These are phyloP conservation scores for Nibea albiflora DNA, from an alignment of 2,113 vertebrate species.

Conservation along the genomic window DNA sequence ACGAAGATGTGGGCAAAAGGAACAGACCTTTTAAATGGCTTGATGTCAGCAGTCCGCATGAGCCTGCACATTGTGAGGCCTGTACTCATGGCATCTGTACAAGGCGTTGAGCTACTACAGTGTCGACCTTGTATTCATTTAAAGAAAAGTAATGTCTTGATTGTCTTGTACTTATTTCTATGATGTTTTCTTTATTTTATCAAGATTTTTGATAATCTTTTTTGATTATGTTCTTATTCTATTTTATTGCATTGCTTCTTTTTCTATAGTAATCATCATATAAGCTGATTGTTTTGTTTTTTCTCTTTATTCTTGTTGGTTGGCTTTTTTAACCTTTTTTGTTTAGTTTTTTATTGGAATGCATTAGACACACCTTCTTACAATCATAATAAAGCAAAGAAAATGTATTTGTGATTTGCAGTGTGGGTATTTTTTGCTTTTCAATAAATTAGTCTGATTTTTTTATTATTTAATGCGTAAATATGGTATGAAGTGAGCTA, in stretches of 20 bases:
- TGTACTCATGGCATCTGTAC: constrained; percentile 79
- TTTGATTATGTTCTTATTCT: not conserved
- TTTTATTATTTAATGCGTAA: not conserved
- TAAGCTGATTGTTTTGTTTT: not conserved
- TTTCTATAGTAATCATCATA: no score
- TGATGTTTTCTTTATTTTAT: not conserved
- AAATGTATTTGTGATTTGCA: not conserved
- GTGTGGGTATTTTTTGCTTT: not conserved
- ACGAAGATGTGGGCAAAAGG: constrained; percentile 8
- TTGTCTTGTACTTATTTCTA: not conserved
- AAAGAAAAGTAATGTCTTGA: not conserved
- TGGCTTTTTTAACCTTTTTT: not conserved
- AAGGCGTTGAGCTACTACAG: not conserved
- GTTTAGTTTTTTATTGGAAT: not conserved
- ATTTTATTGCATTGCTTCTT: not conserved
- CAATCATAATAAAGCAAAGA: not conserved
- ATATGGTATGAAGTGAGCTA: no score
- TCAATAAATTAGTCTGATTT: not conserved
- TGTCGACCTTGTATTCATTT: not conserved
- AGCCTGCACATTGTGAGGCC: constrained; percentile 83
- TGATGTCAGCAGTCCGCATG: constrained; percentile 77
- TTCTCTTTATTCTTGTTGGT: not conserved
- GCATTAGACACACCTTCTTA: not conserved
- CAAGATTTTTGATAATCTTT: no score
- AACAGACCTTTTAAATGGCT: not conserved